phyloP scores from a whole-genome alignment of 2,797 vertebrate genomes.

The Pseudomugil tenellus region DNA sequence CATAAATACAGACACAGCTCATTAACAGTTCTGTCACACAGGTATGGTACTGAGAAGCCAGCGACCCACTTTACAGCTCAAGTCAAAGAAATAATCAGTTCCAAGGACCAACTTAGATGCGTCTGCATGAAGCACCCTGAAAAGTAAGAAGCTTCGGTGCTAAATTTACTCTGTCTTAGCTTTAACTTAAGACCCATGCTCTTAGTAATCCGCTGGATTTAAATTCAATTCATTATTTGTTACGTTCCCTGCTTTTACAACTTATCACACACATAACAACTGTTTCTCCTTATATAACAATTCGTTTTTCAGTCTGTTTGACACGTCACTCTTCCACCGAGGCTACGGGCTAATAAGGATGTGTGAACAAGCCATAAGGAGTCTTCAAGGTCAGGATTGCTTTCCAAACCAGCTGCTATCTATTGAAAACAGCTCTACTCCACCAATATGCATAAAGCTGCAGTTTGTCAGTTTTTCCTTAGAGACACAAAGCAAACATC shows the following conservation, averaged over 20 bases:
- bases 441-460: slow-evolving; percentile 8
- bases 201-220: background rate
- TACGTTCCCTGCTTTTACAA: background rate
- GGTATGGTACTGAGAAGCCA: slow-evolving; percentile 56
- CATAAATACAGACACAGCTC: slow-evolving; percentile 78
- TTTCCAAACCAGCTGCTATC: slow-evolving; percentile 58
- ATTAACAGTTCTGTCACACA: slow-evolving; percentile 83
- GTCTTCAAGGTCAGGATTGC: slow-evolving; percentile 58
- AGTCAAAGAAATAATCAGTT: slow-evolving; percentile 28
- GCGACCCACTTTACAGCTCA: slow-evolving; percentile 65
- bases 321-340: slow-evolving; percentile 2
- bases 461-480: slow-evolving; percentile 39
- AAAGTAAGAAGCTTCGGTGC: slow-evolving; percentile 9
- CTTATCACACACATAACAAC: background rate
- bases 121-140: slow-evolving; percentile 1
- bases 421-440: slow-evolving; percentile 41
- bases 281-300: background rate
- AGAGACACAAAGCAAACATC: slow-evolving; percentile 49
- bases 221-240: background rate
- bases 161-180: slow-evolving; percentile 2
- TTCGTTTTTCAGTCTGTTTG: slow-evolving; percentile 27
- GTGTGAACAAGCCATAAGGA: slow-evolving; percentile 47
- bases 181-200: background rate
- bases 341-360: slow-evolving; percentile 39
- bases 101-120: slow-evolving; percentile 28